Evolutionary conservation across 1,140 invertebrate genomes (phyloP).

Genomic region (Anoplophora glabripennis): DNA sequence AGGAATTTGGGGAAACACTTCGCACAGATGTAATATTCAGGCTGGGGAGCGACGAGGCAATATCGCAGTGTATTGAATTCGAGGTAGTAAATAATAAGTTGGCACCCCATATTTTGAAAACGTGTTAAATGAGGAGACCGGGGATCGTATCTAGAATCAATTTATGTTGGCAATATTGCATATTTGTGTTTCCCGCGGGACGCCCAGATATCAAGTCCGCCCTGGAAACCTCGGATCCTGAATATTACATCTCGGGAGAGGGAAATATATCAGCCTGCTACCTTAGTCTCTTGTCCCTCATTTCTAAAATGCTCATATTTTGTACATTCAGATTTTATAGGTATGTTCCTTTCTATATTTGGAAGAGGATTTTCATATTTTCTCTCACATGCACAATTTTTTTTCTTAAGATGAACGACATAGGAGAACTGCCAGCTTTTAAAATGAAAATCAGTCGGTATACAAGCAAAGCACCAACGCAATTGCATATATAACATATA

Average conservation of each 20-base stretch:
- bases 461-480: too few relatives aligned
- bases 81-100: slow-evolving; percentile 41
- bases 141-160: slow-evolving; percentile 46
- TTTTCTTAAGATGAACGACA: too few relatives aligned
- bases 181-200: slow-evolving; percentile 48
- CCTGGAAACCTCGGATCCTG: slow-evolving; percentile 29
- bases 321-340: slow-evolving; percentile 24
- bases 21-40: slow-evolving; percentile 14
- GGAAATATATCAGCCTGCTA: slow-evolving; percentile 1
- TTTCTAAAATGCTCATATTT: slow-evolving; percentile 23
- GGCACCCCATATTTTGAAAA: slow-evolving; percentile 45
- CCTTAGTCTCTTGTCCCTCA: slow-evolving; percentile 15
- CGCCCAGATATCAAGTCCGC: slow-evolving; percentile 36
- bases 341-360: slow-evolving; percentile 16
- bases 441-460: too few relatives aligned
- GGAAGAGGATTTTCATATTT: too few relatives aligned
- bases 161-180: slow-evolving; percentile 49
- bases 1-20: slow-evolving; percentile 10
- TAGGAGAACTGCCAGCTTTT: too few relatives aligned
- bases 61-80: slow-evolving; percentile 24
- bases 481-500: too few relatives aligned
- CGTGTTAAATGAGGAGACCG: slow-evolving; percentile 45
- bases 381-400: too few relatives aligned
- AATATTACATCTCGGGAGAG: slow-evolving; percentile 34
- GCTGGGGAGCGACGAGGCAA: slow-evolving; percentile 12